phyloP scores from a whole-genome alignment of 1,140 invertebrate species.

The Lasioglossum albipes region DNA sequence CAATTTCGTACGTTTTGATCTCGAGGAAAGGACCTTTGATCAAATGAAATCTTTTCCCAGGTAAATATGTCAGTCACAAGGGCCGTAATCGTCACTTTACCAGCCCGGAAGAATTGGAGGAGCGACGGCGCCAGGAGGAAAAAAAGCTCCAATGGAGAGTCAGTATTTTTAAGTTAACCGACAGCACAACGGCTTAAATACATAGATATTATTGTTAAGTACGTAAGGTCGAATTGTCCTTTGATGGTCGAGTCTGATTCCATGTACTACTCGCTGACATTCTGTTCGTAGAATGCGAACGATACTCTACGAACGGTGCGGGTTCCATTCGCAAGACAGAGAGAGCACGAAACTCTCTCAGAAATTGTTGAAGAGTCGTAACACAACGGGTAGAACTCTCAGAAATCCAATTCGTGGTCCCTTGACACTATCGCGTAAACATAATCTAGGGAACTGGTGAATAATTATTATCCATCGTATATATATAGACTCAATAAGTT shows the following conservation, averaged over 20 bases:
- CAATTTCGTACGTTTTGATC: constrained; percentile 15
- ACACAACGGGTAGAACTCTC: constrained; percentile 5
- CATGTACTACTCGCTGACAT: background rate
- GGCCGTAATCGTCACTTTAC: constrained; percentile 95
- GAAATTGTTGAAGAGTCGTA: constrained; percentile 3
- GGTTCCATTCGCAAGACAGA: background rate
- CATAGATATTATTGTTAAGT: constrained; percentile 52
- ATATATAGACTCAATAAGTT: background rate
- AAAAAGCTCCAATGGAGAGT: constrained; percentile 86
- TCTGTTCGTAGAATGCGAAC: constrained; percentile 10
- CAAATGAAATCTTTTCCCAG: constrained; percentile 77
- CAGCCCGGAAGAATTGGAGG: constrained; percentile 94
- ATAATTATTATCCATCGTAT: background rate
- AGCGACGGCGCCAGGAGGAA: constrained; percentile 89
- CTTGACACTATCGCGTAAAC: constrained; percentile 13
- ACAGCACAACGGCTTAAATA: constrained; percentile 43
- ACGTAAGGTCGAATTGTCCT: constrained; percentile 53
- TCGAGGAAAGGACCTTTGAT: background rate
- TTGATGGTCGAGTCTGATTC: constrained; percentile 34
- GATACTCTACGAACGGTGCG: background rate
- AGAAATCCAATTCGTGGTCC: background rate
- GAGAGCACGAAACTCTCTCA: background rate
- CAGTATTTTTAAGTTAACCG: constrained; percentile 75
- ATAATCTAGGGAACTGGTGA: constrained; percentile 7
- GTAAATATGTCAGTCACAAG: constrained; percentile 95